A percentile compares a stretch with the other conserved stretches of the same genome.
These are phyloP conservation scores for Esox masquinongy DNA, from an alignment of 2,797 vertebrate genomes.

Conservation along the genomic window DNA sequence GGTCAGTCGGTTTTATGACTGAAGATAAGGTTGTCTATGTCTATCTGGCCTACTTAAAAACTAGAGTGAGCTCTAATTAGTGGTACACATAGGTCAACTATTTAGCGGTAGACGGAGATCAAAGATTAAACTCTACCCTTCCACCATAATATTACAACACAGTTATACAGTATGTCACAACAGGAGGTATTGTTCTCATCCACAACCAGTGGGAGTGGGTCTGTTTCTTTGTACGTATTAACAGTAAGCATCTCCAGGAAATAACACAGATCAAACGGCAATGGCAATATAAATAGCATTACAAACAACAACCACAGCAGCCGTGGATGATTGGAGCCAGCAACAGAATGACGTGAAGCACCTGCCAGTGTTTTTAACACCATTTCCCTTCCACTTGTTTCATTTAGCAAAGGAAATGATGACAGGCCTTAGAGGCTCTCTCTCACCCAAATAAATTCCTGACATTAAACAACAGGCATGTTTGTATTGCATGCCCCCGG, in stretches of 20 bases:
- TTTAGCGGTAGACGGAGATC: background rate
- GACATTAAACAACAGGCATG: background rate
- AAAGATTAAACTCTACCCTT: conserved; percentile 21
- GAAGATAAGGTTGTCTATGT: background rate
- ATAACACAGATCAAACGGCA: conserved; percentile 69
- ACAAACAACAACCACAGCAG: conserved; percentile 82
- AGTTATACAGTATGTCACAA: background rate
- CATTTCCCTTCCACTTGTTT: conserved; percentile 9
- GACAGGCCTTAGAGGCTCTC: background rate
- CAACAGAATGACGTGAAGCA: conserved; percentile 76
- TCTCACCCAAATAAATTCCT: background rate
- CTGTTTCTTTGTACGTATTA: conserved; percentile 34
- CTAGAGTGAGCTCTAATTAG: background rate
- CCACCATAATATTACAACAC: conserved; percentile 3
- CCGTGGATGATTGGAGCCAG: conserved; percentile 77
- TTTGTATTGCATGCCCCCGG: too few relatives aligned
- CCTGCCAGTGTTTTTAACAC: conserved; percentile 55
- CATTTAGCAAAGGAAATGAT: background rate
- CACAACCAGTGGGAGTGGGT: background rate
- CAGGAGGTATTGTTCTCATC: conserved; percentile 9
- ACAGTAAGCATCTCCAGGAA: conserved; percentile 81
- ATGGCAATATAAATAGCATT: conserved; percentile 75
- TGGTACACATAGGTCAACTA: background rate
- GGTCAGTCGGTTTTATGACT: conserved; percentile 5
- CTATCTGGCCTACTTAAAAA: background rate